These are phyloP conservation scores for Philaethria dido DNA, from an alignment of 2,888 invertebrate genomes.

Conservation along the genomic window DNA sequence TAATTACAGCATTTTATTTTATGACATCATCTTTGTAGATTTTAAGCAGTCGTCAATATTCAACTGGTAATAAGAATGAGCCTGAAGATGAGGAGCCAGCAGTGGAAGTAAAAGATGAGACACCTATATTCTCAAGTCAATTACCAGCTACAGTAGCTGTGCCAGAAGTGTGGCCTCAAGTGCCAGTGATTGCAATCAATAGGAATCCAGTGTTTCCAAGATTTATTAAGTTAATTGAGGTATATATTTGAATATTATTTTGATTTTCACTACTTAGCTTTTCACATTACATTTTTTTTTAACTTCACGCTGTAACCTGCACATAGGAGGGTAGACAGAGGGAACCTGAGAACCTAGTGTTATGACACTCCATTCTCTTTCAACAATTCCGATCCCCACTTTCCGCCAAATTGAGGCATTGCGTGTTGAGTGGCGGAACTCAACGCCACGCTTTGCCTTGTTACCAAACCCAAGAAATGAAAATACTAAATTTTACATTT, in stretches of 20 bases:
- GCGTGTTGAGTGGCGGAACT: too few species aligned
- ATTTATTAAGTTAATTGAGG: conserved; percentile 98
- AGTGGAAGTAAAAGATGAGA: conserved; percentile 61
- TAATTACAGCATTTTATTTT: neutral
- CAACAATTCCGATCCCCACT: too few species aligned
- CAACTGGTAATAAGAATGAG: conserved; percentile 67
- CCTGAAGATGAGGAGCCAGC: conserved; percentile 69
- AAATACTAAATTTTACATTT: too few species aligned
- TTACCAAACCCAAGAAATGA: too few species aligned
- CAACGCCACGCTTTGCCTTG: too few species aligned
- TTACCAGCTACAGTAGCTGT: conserved; percentile 95
- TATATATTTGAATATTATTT: conserved; percentile 57
- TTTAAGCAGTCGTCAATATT: conserved; percentile 59
- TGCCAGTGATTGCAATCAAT: conserved; percentile 96
- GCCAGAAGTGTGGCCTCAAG: conserved; percentile 98
- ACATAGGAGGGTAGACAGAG: too few species aligned
- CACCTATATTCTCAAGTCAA: conserved; percentile 80
- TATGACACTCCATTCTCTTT: too few species aligned
- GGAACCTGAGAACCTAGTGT: too few species aligned
- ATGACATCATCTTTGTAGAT: conserved; percentile 17
- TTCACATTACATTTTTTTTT: neutral
- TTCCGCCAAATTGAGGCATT: too few species aligned
- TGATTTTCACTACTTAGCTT: neutral
- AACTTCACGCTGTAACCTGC: too few species aligned
- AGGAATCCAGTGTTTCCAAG: conserved; percentile 98